Evolutionary conservation across 2,797 vertebrate genomes (phyloP).

Genomic region (Leuciscus waleckii): DNA sequence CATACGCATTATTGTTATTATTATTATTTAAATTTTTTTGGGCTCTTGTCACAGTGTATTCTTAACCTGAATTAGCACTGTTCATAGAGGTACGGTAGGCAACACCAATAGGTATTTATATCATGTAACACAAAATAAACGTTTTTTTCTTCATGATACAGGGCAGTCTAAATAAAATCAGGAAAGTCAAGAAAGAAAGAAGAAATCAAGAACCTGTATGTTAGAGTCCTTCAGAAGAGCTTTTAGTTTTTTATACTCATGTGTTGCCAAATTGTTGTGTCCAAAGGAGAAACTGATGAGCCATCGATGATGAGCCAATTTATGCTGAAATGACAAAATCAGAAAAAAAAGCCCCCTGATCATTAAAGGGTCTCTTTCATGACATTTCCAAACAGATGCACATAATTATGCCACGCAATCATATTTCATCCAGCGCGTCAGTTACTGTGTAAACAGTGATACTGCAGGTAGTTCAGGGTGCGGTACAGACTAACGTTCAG

Average conservation of each 20-base stretch:
- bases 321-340: slow-evolving; percentile 74
- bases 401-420: background rate
- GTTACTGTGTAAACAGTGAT: slow-evolving; percentile 34
- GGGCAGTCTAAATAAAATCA: background rate
- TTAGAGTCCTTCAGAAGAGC: slow-evolving; percentile 86
- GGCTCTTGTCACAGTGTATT: too few species aligned
- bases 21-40: too few species aligned
- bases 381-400: background rate
- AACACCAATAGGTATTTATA: too few species aligned
- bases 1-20: too few species aligned
- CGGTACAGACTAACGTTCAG: background rate
- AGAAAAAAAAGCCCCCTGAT: background rate
- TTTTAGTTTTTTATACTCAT: slow-evolving; percentile 92
- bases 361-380: background rate
- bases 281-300: slow-evolving; percentile 92
- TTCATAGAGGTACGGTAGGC: too few species aligned
- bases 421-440: background rate
- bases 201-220: slow-evolving; percentile 84
- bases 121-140: too few species aligned
- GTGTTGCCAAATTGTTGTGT: slow-evolving; percentile 70
- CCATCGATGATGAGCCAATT: slow-evolving; percentile 90
- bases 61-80: too few species aligned
- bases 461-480: slow-evolving; percentile 10
- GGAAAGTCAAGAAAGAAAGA: background rate
- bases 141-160: too few species aligned